Percentiles rank a stretch among this genome's conserved stretches.
These are phyloP conservation scores for Microcebus jonahi DNA, from an alignment of 2,113 vertebrate genomes.

Conservation along the genomic window DNA sequence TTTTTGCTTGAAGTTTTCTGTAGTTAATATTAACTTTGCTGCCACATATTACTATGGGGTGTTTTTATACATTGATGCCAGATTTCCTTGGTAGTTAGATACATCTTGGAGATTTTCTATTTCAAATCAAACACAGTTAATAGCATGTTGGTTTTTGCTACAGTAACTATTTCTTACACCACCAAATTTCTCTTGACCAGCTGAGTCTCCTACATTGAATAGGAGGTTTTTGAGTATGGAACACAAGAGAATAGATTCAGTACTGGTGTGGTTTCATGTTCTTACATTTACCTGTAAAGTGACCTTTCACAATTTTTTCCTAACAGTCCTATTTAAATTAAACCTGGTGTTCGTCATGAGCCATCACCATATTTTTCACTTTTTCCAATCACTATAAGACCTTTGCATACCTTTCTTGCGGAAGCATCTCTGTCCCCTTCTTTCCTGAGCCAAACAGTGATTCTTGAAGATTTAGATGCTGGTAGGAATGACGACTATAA, in stretches of 20 bases:
- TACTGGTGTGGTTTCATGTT: neutral
- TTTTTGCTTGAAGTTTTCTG: constrained; percentile 14
- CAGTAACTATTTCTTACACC: neutral
- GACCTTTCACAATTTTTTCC: neutral
- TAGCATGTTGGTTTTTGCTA: neutral
- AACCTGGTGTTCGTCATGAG: neutral
- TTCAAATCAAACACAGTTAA: neutral
- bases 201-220: neutral
- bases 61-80: neutral
- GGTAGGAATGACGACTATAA: neutral
- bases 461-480: constrained; percentile 5
- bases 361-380: neutral
- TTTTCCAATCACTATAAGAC: neutral
- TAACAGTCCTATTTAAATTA: neutral
- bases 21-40: constrained; percentile 26
- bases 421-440: neutral
- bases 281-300: neutral
- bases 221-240: neutral
- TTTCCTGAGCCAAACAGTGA: neutral
- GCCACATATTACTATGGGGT: neutral
- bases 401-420: neutral
- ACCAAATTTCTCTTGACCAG: neutral
- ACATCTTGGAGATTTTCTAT: neutral
- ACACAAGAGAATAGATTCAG: neutral
- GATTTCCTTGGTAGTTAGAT: constrained; percentile 13